Conservation (phyloP, 2,888 invertebrate species). For the Caenorhabditis sp. region DNA sequence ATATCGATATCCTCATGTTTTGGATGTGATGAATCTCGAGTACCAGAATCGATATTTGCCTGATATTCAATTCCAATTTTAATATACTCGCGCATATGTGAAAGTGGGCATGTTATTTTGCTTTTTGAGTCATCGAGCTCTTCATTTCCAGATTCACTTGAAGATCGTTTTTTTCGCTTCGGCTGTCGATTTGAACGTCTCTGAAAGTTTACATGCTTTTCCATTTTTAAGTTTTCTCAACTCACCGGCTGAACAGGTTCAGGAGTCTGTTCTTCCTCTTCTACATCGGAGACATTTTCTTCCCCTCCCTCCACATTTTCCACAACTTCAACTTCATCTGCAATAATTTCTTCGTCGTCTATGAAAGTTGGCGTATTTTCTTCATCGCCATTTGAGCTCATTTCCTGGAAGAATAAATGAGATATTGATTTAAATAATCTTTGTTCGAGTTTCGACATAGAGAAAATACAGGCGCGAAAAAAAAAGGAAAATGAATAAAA, state of each 20-base stretch:
- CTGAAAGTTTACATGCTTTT: not conserved
- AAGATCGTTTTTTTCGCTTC: constrained; percentile 1
- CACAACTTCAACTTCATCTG: not conserved
- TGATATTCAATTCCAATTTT: constrained; percentile 23
- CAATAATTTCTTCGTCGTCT: not conserved
- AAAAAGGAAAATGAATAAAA: too few species aligned
- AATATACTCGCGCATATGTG: constrained; percentile 13
- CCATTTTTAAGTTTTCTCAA: not conserved
- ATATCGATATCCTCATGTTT: not conserved
- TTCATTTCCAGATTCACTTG: constrained; percentile 8
- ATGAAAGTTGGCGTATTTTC: not conserved
- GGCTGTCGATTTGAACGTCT: constrained; percentile 4
- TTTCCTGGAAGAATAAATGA: not conserved
- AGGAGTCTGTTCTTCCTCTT: not conserved
- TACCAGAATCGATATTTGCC: constrained; percentile 10
- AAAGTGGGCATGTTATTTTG: constrained; percentile 5
- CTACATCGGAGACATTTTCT: not conserved
- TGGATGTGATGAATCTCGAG: too few species aligned
- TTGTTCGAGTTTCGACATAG: too few species aligned
- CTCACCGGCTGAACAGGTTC: constrained; percentile 1
- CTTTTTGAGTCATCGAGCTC: not conserved
- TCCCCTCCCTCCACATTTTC: not conserved
- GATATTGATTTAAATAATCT: too few species aligned
- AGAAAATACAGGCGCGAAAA: too few species aligned
- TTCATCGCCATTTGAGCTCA: not conserved